Conservation (phyloP, 2,113 vertebrate genomes). For the Aldabrachelys gigantea region DNA sequence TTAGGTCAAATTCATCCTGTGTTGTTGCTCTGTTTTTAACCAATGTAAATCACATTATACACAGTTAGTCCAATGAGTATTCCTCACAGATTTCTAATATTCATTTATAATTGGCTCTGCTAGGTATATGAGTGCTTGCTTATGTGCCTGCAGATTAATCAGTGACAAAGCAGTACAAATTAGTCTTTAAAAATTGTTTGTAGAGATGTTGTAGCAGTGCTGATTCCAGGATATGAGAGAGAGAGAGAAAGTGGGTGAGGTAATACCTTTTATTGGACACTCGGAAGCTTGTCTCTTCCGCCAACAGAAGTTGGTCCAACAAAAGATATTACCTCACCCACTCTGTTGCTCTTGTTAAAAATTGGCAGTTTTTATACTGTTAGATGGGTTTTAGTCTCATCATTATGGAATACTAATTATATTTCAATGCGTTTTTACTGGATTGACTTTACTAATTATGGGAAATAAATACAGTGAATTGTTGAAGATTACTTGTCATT, state of each 20-base stretch:
- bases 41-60: neutral
- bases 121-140: slow-evolving; percentile 8
- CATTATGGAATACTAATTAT: neutral
- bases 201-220: neutral
- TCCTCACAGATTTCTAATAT: slow-evolving; percentile 3
- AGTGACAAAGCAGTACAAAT: neutral
- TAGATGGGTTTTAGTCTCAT: neutral
- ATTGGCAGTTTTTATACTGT: neutral
- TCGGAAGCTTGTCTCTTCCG: neutral
- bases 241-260: neutral
- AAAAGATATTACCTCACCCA: neutral
- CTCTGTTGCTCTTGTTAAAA: neutral
- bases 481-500: neutral
- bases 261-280: neutral
- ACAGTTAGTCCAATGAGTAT: slow-evolving; percentile 16
- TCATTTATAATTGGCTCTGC: slow-evolving; percentile 12
- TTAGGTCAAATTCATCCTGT: neutral
- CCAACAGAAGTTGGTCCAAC: neutral
- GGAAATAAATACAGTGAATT: neutral
- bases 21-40: neutral
- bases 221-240: neutral
- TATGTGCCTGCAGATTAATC: neutral
- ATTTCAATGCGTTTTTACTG: neutral
- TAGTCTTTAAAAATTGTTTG: neutral
- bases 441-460: neutral